Base-by-base conservation (phyloP, 2,888 invertebrate genomes). In the Sepioteuthis lessoniana region DNA sequence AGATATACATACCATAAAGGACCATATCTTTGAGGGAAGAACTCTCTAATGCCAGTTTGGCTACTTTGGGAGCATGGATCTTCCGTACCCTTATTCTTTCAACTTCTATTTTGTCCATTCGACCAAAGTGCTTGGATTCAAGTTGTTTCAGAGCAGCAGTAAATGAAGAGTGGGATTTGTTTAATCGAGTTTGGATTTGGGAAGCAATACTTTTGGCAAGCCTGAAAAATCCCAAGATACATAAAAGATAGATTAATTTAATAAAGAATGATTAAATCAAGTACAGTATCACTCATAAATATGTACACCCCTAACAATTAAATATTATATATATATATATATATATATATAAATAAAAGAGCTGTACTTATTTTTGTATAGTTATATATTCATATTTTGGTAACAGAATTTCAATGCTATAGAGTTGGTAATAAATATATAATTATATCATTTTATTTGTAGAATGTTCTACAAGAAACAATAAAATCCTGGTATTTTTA, bases 21-120 rank as follows among this genome's bases (percentile, higher is more conserved):
- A 98, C 98, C 94, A 98, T 97, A 97, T 99, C 98, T 95, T 98
- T 98, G 97, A 98, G 98, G 0, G 98, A 98, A 0, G 98, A 98
- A 95, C 98, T 98, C 96, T 99, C 98, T 47, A 99, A 97, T 4
- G 98, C 98, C 28, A 98, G 97, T 90, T 98, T 98, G 0, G 99
- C 98, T 94, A 99, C 98, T 94, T 98, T 98, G 0, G 99, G 99
- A 0, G 98, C 98, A 96, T 98, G 97, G 97, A 98, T 98, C 97
- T 98, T 98, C 94, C 97, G 95, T 21, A 97, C 96, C 94, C 96
- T 96, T 90, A 97, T 95, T 95, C 98, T 98, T 96, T 98, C 98
- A 95, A 98, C 98, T 96, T 98, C 98, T 0, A 98, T 98, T 96
- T 98, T 98, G 95, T 98, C 98, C 94, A 99, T 97, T 93, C 98